Evolutionary conservation across 1,140 invertebrate species (phyloP).

Genomic region (Drosophila eugracilis): DNA sequence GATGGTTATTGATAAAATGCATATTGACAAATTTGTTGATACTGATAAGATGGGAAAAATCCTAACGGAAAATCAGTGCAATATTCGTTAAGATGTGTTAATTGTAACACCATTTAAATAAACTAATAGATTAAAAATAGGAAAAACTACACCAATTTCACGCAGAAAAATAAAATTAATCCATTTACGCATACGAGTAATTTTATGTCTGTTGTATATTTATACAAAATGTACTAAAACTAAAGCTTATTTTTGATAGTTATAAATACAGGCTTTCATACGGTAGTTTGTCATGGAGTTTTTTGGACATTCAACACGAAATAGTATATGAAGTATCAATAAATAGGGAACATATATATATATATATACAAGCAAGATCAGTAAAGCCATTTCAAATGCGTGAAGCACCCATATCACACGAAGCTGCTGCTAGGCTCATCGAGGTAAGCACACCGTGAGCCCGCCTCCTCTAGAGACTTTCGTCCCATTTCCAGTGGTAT

Average conservation of each 20-base stretch:
- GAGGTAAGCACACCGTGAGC: conserved; percentile 85
- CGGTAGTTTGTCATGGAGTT: conserved; percentile 56
- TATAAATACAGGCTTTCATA: conserved; percentile 60
- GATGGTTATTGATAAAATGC: no score
- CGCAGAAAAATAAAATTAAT: neutral
- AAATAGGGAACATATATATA: conserved; percentile 55
- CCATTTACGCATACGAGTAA: neutral
- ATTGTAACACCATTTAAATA: no score
- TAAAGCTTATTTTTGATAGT: conserved; percentile 46
- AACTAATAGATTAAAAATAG: no score
- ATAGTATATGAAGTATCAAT: conserved; percentile 47
- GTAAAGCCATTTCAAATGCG: conserved; percentile 19
- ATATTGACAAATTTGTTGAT: no score
- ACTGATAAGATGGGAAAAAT: no score
- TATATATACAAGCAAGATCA: conserved; percentile 37
- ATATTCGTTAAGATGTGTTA: no score
- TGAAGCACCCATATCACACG: conserved; percentile 82
- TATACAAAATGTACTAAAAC: conserved; percentile 42
- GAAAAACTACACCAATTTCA: neutral
- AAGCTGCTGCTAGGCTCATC: conserved; percentile 88
- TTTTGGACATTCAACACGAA: conserved; percentile 22
- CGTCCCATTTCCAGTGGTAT: conserved; percentile 63
- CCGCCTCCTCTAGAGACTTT: conserved; percentile 60
- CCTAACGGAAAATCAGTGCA: no score
- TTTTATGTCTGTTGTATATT: conserved; percentile 45